Base-by-base conservation (phyloP, 2,888 invertebrate genomes). In the Lamellibrachia satsuma region DNA sequence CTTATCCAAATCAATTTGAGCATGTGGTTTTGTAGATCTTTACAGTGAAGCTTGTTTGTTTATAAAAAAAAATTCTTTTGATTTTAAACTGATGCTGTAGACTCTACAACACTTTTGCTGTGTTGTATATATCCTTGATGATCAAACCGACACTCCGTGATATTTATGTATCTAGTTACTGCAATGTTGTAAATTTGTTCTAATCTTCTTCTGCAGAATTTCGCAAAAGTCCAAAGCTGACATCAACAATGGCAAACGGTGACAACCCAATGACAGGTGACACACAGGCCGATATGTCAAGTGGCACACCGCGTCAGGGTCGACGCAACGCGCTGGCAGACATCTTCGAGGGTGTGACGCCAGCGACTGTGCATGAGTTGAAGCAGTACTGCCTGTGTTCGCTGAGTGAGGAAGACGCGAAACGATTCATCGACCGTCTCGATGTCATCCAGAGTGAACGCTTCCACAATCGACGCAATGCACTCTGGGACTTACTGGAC, bases 291-390 rank as follows among this genome's bases (percentile, higher is more conserved):
- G 75, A 75, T 22, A n/a, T 75, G 75, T 75, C 75, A 75, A 22
- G 75, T 75, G 75, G n/a, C 75, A 75, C 75, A 6, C 75, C 75
- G 22, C 75, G 75, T 75, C 75, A 75, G 75, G 75, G 93, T 27
- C 90, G 93, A n/a, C 75, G 93, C 90, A 93, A 93, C 90, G 93
- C 93, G 11, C 55, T 93, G 92, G 93, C 93, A 7, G 91, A 93
- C 92, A 93, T 93, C 51, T 93, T 92, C 93, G 7, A 75, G 90
- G 93, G 91, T 39, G 75, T 93, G 75, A 52, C 60, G 51, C 60
- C 90, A 8, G 93, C 91, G 11, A 52, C 90, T 11, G 92, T 90
- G 90, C 90, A 55, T 15, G 92, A 92, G 92, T 90, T 75, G 22
- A 75, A 75, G 75, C 75, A 75, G 22, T 75, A 22, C 75, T 75